Evolutionary conservation across 2,113 vertebrate genomes (phyloP), one percentile per base, ranked within the genome.

Genomic region (Amblyornis subalaris): DNA sequence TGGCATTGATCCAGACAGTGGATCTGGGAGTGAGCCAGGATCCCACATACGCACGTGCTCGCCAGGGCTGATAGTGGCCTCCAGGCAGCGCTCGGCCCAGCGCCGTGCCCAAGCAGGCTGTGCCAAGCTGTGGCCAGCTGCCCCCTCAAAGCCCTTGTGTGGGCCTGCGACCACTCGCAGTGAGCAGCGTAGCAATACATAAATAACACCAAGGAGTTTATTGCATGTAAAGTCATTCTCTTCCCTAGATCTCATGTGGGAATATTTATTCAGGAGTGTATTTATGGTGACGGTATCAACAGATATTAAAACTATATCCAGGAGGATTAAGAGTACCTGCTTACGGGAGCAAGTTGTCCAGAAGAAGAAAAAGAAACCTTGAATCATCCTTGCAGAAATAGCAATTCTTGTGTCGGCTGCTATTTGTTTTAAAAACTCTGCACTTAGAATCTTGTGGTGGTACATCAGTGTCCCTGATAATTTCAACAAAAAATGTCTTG

Each of bases 261-360:
- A 85, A 69, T 89, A 77, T 93, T 88, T 95, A 69, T 91, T 81
- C 77, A n/a, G 62, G 50, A 81, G 53, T 0, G 0, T 72, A 57
- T 89, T 92, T 95, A 61, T 76, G 74, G 74, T 53, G 62, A 65
- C 40, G 40, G 21, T 62, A 60, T 88, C 85, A 79, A 72, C 57
- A 65, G 66, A 64, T 89, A 85, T 50, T 92, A 89, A 89, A 93
- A 60, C 62, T 85, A 6, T 60, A 26, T 84, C 65, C 65, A 42
- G 54, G 53, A 82, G 61, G 73, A 93, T 90, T 94, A 78, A 25
- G 61, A 81, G 61, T 86, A 75, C 61, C 55, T 74, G 57, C 33
- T 67, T 87, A 35, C 42, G 33, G 42, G 57, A 92, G 35, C 16
- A 74, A 38, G 54, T 55, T 74, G 48, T 82, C 62, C 66, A 75